phyloP scores from a whole-genome alignment of 2,113 vertebrate genomes.

The Empidonax alnorum region DNA sequence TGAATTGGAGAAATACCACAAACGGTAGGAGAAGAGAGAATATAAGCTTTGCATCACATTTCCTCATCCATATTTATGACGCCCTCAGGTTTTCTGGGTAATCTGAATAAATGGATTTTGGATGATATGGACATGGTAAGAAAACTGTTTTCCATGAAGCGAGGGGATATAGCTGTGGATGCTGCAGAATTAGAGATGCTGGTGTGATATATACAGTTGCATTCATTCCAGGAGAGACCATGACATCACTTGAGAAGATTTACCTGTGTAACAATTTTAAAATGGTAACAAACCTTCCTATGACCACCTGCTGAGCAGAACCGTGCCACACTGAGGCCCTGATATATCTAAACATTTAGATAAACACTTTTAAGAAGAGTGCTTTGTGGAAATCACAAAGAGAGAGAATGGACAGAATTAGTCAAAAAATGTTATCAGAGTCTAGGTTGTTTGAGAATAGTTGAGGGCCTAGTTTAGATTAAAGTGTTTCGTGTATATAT shows the following conservation, averaged over 20 bases:
- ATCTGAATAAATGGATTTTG: not conserved
- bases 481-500: not conserved
- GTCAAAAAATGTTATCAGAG: not conserved
- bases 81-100: not conserved
- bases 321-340: not conserved
- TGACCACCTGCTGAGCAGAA: not conserved
- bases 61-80: not conserved
- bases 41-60: not conserved
- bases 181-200: not conserved
- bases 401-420: not conserved
- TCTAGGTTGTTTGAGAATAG: not conserved
- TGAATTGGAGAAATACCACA: not conserved
- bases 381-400: not conserved
- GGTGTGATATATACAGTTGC: not conserved
- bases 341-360: not conserved
- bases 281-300: not conserved
- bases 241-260: not conserved
- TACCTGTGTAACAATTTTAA: not conserved
- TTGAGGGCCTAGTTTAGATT: not conserved
- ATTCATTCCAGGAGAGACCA: not conserved
- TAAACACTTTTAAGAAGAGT: not conserved
- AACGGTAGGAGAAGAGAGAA: not conserved
- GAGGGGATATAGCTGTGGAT: not conserved
- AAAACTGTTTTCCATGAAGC: not conserved
- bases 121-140: not conserved